Percentiles rank a stretch among this genome's conserved stretches.
Conservation (phyloP, 2,113 vertebrate species). For the Echinops telfairi region DNA sequence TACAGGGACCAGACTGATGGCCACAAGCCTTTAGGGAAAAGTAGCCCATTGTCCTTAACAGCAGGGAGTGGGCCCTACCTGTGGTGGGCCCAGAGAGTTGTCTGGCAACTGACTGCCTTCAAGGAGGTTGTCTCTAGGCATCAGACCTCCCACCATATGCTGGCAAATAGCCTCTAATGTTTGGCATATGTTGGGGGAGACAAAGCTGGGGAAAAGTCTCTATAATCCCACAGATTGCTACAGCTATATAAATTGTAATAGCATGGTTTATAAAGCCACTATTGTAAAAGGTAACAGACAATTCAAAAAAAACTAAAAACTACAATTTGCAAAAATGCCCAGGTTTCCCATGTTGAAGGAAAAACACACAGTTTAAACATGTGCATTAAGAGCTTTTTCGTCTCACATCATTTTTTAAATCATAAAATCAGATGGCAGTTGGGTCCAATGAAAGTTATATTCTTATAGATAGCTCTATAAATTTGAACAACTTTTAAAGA, state of each 20-base stretch:
- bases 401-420: not conserved
- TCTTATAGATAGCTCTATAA: conserved; percentile 25
- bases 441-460: not conserved
- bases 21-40: too few relatives aligned
- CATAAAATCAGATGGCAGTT: conserved; percentile 29
- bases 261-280: conserved; percentile 34
- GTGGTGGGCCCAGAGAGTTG: too few relatives aligned
- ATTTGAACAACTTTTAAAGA: conserved; percentile 51
- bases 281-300: conserved; percentile 28
- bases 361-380: not conserved
- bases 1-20: too few relatives aligned
- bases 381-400: not conserved
- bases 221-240: not conserved
- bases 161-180: too few relatives aligned
- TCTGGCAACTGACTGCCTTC: too few relatives aligned
- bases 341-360: conserved; percentile 7
- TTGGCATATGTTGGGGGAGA: too few relatives aligned
- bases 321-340: not conserved
- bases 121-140: too few relatives aligned
- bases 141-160: too few relatives aligned
- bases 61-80: too few relatives aligned
- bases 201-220: too few relatives aligned
- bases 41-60: too few relatives aligned
- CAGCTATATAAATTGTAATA: not conserved
- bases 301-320: conserved; percentile 29